phyloP scores from a whole-genome alignment of 2,113 vertebrate species.

The Burhinus oedicnemus region DNA sequence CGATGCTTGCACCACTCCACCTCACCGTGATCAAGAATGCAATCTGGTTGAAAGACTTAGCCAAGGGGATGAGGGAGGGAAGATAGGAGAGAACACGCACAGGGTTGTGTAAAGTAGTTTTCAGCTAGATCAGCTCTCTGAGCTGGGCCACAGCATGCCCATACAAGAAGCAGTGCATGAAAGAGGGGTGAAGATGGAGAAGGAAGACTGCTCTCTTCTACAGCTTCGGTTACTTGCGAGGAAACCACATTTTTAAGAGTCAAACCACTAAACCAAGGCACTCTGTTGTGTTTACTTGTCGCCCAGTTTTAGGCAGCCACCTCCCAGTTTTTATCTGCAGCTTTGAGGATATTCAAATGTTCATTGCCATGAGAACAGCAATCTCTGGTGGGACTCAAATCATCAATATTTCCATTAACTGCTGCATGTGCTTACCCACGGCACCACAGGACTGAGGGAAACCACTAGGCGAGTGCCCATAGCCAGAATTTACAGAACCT shows the following conservation, averaged over 20 bases:
- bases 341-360: not conserved
- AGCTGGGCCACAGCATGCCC: not conserved
- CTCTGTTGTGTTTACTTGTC: not conserved
- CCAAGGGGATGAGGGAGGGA: not conserved
- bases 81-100: not conserved
- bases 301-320: not conserved
- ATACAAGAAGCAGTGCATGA: not conserved
- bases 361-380: not conserved
- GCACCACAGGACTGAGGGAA: not conserved
- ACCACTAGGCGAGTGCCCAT: rapidly evolving
- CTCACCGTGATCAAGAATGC: not conserved
- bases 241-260: not conserved
- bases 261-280: not conserved
- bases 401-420: not conserved
- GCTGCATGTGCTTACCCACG: rapidly evolving
- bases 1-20: not conserved
- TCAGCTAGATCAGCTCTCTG: not conserved
- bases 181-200: not conserved
- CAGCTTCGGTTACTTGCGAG: not conserved
- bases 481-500: not conserved
- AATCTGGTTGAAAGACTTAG: not conserved
- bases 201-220: not conserved
- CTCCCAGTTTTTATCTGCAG: not conserved
- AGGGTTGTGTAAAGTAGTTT: not conserved
- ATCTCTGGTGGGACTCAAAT: not conserved